Evolutionary conservation across 53 echinoderm and acorn worm genomes (phyloP).

Genomic region (Holothuria leucospilota): DNA sequence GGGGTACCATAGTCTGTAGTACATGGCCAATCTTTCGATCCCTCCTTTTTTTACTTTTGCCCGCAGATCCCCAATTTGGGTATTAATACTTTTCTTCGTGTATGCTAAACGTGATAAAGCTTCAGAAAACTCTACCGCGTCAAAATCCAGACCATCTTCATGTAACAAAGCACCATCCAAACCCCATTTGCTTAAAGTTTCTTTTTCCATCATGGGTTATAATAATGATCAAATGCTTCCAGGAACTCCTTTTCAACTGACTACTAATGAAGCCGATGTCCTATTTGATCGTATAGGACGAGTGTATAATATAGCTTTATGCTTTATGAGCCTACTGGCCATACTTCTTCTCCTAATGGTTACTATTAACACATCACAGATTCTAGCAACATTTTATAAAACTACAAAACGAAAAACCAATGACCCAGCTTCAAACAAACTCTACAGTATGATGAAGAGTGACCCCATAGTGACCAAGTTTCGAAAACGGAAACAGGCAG

Average conservation of each 20-base stretch:
- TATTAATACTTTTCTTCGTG: too few species aligned
- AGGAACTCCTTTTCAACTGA: too few species aligned
- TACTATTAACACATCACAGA: not conserved
- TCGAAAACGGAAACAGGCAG: too few species aligned
- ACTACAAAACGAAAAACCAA: not conserved
- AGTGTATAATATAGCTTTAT: not conserved
- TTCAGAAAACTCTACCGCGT: too few species aligned
- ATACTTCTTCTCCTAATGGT: not conserved
- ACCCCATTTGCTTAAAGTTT: too few species aligned
- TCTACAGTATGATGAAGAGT: not conserved
- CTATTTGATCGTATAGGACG: not conserved
- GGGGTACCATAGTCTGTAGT: not conserved
- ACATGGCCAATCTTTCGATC: not conserved
- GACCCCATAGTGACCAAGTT: not conserved
- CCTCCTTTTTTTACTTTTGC: not conserved
- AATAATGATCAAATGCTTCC: too few species aligned
- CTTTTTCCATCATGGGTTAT: too few species aligned
- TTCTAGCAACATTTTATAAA: not conserved
- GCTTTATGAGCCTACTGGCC: not conserved
- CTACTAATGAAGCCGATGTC: not conserved
- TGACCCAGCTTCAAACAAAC: not conserved
- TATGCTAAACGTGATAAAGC: too few species aligned
- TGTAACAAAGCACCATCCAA: not conserved
- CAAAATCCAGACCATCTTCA: too few species aligned
- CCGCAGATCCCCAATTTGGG: too few species aligned